These are phyloP conservation scores for Augochlora pura DNA, from an alignment of 1,140 invertebrate genomes.

Conservation along the genomic window DNA sequence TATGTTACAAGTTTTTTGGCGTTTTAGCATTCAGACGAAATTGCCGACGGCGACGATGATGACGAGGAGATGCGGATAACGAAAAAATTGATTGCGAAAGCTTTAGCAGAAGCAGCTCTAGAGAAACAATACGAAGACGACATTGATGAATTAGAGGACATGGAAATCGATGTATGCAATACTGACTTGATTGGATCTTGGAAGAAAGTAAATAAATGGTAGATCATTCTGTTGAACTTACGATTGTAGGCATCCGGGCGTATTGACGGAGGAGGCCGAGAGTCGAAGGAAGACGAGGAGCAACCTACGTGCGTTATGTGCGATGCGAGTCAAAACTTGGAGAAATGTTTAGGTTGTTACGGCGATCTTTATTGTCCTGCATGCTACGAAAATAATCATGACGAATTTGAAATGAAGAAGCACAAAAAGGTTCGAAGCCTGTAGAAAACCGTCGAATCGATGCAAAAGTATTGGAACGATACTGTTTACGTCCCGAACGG, in stretches of 20 bases:
- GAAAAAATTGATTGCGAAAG: constrained; percentile 71
- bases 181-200: background rate
- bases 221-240: background rate
- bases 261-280: constrained; percentile 45
- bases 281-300: constrained; percentile 59
- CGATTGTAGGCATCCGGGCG: background rate
- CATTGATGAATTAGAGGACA: constrained; percentile 62
- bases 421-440: constrained; percentile 61
- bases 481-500: background rate
- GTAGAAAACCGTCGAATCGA: too few relatives aligned
- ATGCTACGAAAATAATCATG: constrained; percentile 74
- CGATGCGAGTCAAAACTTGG: constrained; percentile 63
- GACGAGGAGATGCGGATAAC: constrained; percentile 62
- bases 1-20: background rate
- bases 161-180: constrained; percentile 62
- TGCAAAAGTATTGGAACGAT: background rate
- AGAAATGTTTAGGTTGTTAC: constrained; percentile 68
- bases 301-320: constrained; percentile 69
- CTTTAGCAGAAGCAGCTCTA: constrained; percentile 70
- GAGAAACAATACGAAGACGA: constrained; percentile 66
- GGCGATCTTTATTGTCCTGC: constrained; percentile 70
- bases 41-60: constrained; percentile 58
- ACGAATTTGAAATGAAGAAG: constrained; percentile 69
- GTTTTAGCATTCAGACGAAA: constrained; percentile 21
- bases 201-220: background rate